Evolutionary conservation across 2,113 vertebrate species (phyloP).

Genomic region (Bothrops jararaca): DNA sequence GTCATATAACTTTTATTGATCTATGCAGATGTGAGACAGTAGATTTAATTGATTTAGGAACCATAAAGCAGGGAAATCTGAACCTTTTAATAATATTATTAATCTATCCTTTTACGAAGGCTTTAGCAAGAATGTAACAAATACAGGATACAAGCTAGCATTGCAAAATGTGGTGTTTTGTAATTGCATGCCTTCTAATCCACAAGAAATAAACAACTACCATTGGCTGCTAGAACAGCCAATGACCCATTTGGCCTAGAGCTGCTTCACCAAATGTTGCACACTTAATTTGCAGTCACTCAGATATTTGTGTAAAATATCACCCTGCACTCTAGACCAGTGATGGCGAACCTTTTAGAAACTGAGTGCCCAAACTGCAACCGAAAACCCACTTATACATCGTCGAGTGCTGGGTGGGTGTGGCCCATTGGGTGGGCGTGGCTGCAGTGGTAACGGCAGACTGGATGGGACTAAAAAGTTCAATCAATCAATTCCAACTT

Average conservation of each 20-base stretch:
- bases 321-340: neutral
- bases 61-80: neutral
- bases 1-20: neutral
- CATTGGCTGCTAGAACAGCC: neutral
- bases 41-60: neutral
- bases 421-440: too few species aligned
- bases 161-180: neutral
- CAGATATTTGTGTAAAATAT: neutral
- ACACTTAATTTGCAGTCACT: neutral
- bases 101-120: neutral
- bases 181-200: conserved; percentile 3
- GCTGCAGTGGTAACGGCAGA: too few species aligned
- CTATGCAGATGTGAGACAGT: neutral
- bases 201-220: conserved; percentile 7
- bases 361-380: too few species aligned
- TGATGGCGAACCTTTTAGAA: too few species aligned
- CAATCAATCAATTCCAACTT: too few species aligned
- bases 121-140: neutral
- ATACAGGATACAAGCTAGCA: neutral
- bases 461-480: too few species aligned
- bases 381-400: too few species aligned
- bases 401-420: too few species aligned
- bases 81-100: neutral
- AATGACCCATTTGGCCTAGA: neutral
- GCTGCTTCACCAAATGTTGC: neutral